Evolutionary conservation across 2,797 vertebrate species (phyloP).

Genomic region (Eospalax fontanierii): DNA sequence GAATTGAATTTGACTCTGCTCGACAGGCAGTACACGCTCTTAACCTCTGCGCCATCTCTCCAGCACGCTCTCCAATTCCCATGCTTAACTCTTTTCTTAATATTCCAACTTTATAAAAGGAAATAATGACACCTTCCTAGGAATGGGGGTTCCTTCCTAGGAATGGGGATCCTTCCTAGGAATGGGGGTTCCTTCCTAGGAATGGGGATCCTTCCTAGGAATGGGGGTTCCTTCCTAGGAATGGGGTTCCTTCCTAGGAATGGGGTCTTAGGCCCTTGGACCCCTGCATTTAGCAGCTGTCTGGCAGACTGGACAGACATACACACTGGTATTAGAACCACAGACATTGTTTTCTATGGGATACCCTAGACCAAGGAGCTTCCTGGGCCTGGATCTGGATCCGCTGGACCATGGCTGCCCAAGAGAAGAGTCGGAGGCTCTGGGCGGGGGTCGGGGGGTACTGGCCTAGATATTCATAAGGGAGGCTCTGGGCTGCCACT

Average conservation of each 20-base stretch:
- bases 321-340: not conserved
- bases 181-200: not conserved
- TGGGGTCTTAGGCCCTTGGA: not conserved
- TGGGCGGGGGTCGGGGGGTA: accelerated
- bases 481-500: not conserved
- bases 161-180: not conserved
- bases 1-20: no score
- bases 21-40: no score
- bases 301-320: not conserved
- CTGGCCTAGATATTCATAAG: accelerated
- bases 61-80: no score
- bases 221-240: not conserved
- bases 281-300: not conserved
- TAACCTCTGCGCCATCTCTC: no score
- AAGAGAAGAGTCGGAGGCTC: not conserved
- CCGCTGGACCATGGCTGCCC: no score
- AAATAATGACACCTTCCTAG: no score
- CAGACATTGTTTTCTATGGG: accelerated
- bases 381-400: no score
- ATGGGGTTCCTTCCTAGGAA: not conserved
- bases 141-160: not conserved
- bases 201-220: not conserved
- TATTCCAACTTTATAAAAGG: not conserved
- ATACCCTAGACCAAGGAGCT: not conserved
- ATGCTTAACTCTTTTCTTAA: not conserved